These are phyloP conservation scores for Tortricodes alternella DNA, from an alignment of 2,888 invertebrate species.

Conservation along the genomic window DNA sequence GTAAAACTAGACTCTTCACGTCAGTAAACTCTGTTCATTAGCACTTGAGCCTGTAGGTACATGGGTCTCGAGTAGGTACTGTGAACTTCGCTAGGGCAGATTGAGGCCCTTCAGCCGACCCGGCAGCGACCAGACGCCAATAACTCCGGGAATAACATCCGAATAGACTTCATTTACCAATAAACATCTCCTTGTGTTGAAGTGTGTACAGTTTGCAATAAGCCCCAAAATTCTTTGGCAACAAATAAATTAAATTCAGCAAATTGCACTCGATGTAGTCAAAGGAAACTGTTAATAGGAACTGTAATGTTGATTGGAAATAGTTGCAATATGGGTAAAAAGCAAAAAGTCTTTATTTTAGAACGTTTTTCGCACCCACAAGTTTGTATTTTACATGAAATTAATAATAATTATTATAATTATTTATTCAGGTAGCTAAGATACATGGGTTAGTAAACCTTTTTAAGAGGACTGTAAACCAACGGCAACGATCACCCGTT, in stretches of 20 bases:
- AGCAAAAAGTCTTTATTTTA: no score
- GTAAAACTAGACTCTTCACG: not conserved
- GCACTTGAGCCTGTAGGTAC: not conserved
- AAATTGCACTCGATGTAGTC: slow-evolving; percentile 11
- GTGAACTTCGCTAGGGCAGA: not conserved
- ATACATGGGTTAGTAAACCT: no score
- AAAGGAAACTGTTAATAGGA: slow-evolving; percentile 6
- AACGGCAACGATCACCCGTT: no score
- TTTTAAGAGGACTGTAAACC: no score
- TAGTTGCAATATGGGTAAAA: not conserved
- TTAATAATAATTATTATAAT: no score
- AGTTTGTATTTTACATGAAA: not conserved
- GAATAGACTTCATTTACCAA: not conserved
- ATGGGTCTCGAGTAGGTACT: no score
- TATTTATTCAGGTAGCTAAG: no score
- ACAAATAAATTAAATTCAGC: not conserved
- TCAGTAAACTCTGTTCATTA: slow-evolving; percentile 5
- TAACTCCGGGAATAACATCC: not conserved
- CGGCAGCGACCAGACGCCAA: not conserved
- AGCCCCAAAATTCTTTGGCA: not conserved
- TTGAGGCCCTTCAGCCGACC: not conserved
- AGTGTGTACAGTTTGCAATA: no score
- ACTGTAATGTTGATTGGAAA: slow-evolving; percentile 10
- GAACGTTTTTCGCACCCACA: not conserved
- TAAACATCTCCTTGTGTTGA: not conserved